Evolutionary conservation across 2,797 vertebrate species (phyloP).

Genomic region (Sebastes aleutianus): DNA sequence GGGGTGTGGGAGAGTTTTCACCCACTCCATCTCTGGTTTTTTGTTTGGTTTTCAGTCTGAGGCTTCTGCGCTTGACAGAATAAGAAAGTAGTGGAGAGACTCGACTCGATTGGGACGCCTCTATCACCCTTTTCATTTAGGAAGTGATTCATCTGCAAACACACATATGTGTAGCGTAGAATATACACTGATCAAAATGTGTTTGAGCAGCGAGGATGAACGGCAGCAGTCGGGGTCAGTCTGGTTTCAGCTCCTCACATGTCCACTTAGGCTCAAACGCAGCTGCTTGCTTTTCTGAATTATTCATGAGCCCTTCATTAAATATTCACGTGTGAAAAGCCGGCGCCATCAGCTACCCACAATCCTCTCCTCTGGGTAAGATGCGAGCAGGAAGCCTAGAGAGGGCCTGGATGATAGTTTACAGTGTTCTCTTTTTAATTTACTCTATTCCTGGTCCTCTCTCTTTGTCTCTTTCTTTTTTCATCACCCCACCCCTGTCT

Average conservation of each 20-base stretch:
- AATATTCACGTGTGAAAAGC: slow-evolving; percentile 81
- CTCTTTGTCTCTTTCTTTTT: slow-evolving; percentile 49
- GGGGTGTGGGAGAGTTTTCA: neutral
- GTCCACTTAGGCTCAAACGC: slow-evolving; percentile 78
- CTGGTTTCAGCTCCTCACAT: slow-evolving; percentile 65
- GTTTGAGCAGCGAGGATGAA: slow-evolving; percentile 25
- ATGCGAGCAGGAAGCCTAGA: slow-evolving; percentile 28
- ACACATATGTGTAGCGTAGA: neutral
- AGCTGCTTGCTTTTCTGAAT: slow-evolving; percentile 78
- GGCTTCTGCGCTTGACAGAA: slow-evolving; percentile 11
- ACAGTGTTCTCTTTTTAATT: slow-evolving; percentile 30
- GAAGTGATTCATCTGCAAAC: slow-evolving; percentile 20
- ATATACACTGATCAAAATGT: neutral
- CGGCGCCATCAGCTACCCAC: slow-evolving; percentile 62
- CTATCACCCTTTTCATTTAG: slow-evolving; percentile 36
- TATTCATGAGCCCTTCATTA: slow-evolving; percentile 76
- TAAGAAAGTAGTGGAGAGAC: slow-evolving; percentile 7
- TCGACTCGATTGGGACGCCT: slow-evolving; percentile 1
- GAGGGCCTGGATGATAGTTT: slow-evolving; percentile 4
- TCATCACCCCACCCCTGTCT: slow-evolving; percentile 13
- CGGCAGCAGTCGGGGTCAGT: slow-evolving; percentile 48
- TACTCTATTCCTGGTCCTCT: slow-evolving; percentile 54
- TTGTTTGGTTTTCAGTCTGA: slow-evolving; percentile 16
- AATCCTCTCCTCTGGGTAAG: slow-evolving; percentile 56
- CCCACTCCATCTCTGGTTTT: slow-evolving; percentile 28